These are phyloP conservation scores for Seriola aureovittata DNA, from an alignment of 2,113 vertebrate genomes.

Conservation along the genomic window DNA sequence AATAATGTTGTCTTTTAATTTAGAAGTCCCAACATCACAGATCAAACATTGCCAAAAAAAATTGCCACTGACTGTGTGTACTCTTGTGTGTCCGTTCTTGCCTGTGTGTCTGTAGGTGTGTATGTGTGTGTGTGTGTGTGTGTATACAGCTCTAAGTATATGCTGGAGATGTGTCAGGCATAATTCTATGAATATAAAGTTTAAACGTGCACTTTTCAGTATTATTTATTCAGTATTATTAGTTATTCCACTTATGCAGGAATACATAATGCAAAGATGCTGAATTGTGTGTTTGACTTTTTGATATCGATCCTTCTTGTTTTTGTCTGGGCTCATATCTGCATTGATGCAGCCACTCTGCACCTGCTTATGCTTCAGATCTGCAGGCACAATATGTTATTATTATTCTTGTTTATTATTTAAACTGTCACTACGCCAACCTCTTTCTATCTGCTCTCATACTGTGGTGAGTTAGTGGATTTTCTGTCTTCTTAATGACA, in stretches of 20 bases:
- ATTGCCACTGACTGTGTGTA: slow-evolving; percentile 42
- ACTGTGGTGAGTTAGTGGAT: slow-evolving; percentile 48
- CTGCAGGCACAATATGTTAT: slow-evolving; percentile 38
- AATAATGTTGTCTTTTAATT: slow-evolving; percentile 69
- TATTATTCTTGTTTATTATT: slow-evolving; percentile 19
- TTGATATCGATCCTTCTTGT: slow-evolving; percentile 12
- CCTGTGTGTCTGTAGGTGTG: background rate
- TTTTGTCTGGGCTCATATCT: slow-evolving; percentile 46
- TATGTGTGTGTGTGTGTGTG: background rate
- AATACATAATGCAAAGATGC: background rate
- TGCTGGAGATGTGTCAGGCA: slow-evolving; percentile 1
- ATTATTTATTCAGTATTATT: background rate
- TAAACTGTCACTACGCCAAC: background rate
- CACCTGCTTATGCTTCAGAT: slow-evolving; percentile 43
- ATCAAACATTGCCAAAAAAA: slow-evolving; percentile 71
- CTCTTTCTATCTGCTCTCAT: slow-evolving; percentile 21
- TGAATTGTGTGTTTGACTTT: background rate
- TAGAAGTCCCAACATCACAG: slow-evolving; percentile 56
- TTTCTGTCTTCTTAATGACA: slow-evolving; percentile 57
- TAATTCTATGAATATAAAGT: slow-evolving; percentile 13
- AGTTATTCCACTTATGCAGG: background rate
- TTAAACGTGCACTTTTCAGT: background rate
- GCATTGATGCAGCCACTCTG: slow-evolving; percentile 59
- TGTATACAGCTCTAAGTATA: background rate
- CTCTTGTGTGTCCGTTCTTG: background rate